Base-by-base conservation (phyloP, 2,888 invertebrate species). In the Macroteleia sp. region DNA sequence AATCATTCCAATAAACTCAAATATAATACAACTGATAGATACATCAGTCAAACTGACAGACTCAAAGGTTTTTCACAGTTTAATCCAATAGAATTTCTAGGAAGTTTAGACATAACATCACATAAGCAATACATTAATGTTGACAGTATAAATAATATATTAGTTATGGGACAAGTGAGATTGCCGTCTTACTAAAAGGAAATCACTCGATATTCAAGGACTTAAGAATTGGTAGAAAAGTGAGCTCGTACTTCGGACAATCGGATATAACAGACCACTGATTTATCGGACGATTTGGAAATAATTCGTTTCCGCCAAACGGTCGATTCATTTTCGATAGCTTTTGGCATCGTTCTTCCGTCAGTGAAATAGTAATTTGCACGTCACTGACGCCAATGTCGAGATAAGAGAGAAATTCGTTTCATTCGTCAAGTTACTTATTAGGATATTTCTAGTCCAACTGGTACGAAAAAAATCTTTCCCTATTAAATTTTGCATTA, bases 221-320 rank as follows among this genome's bases (percentile, higher is more conserved):
- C 61, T 50, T 48, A 34, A 41, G 67, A 69, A 69, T 64, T 39
- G 74, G 50, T 42, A 32, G 48, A 61, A 67, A 61, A 54, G 34
- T 61, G 62, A 54, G 30, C 52, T 54, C 54, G 22, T 16, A 52
- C 30, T 62, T 69, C 50, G 56, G 78, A 61, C 75, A 75, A 57
- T 61, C 42, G 64, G 69, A 71, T 70, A 71, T 75, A 75, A 75
- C 44, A 44, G 67, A 75, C 76, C 62, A 57, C 59, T 69, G 79
- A 79, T 76, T 79, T 79, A 76, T 79, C 79, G 64, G 17, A 52
- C 70, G 44, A 69, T 66, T 80, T 77, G 62, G 25, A 77, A 77
- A 80, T 80, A 80, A 80, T 77, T 77, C 74, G 67, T 80, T 77
- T 73, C 66, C 67, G 48, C 39, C 56, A 32, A 52, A 57, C 66